Evolutionary conservation across 2,888 invertebrate genomes (phyloP).

Genomic region (Marasmarcha lunaedactyla): DNA sequence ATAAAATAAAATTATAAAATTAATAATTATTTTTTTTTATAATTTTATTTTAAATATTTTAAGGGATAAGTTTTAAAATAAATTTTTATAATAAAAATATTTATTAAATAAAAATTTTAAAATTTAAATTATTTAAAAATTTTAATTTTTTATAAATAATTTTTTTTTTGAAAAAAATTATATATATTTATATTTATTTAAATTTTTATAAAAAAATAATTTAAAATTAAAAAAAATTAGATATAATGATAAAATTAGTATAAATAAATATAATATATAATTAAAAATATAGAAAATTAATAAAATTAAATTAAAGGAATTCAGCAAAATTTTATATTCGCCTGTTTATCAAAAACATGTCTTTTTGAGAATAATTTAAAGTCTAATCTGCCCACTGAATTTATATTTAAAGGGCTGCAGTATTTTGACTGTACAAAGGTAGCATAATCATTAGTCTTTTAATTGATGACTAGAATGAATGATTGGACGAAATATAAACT

Average conservation of each 20-base stretch:
- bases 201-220: slow-evolving; percentile 48
- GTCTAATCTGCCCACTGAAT: slow-evolving; percentile 80
- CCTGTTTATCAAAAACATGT: slow-evolving; percentile 86
- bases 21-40: slow-evolving; percentile 25
- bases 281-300: slow-evolving; percentile 23
- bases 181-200: slow-evolving; percentile 32
- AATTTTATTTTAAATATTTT: slow-evolving; percentile 52
- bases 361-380: slow-evolving; percentile 73
- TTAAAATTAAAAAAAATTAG: slow-evolving; percentile 47
- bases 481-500: slow-evolving; percentile 75
- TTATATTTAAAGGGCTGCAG: slow-evolving; percentile 81
- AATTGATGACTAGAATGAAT: slow-evolving; percentile 84
- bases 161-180: slow-evolving; percentile 33
- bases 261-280: slow-evolving; percentile 72
- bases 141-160: slow-evolving; percentile 61
- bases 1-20: slow-evolving; percentile 56
- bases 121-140: slow-evolving; percentile 70
- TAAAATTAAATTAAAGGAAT: slow-evolving; percentile 63
- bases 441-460: slow-evolving; percentile 83
- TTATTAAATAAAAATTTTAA: slow-evolving; percentile 53
- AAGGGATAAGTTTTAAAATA: slow-evolving; percentile 73
- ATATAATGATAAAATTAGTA: slow-evolving; percentile 74
- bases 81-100: slow-evolving; percentile 55
- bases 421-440: slow-evolving; percentile 84
- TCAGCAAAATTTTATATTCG: slow-evolving; percentile 74